These are phyloP conservation scores for Theropithecus gelada DNA, from an alignment of 2,113 vertebrate species.

Conservation along the genomic window DNA sequence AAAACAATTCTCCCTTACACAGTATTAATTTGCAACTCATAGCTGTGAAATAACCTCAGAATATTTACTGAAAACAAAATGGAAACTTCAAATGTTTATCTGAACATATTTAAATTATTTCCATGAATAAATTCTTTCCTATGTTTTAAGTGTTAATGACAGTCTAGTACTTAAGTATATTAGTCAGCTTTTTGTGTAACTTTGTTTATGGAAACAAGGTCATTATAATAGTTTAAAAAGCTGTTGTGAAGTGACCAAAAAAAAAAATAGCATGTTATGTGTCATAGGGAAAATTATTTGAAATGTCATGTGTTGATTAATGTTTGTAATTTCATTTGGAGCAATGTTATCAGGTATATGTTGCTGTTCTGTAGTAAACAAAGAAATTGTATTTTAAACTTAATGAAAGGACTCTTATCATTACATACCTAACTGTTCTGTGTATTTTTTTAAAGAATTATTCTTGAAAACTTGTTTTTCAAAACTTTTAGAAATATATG, in stretches of 20 bases:
- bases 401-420: constrained; percentile 34
- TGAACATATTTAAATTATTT: constrained; percentile 36
- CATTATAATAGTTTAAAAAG: constrained; percentile 40
- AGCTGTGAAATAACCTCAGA: constrained; percentile 7
- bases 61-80: constrained; percentile 29
- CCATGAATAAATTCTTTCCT: constrained; percentile 17
- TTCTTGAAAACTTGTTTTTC: constrained; percentile 1
- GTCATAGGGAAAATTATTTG: constrained; percentile 19
- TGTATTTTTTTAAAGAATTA: neutral
- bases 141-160: constrained; percentile 20
- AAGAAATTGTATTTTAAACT: constrained; percentile 32
- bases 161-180: constrained; percentile 37
- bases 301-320: constrained; percentile 53
- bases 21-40: constrained; percentile 38
- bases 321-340: neutral
- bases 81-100: constrained; percentile 27
- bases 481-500: constrained; percentile 28
- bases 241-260: neutral
- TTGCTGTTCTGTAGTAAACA: neutral
- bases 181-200: neutral
- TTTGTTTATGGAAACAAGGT: constrained; percentile 40
- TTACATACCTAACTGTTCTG: constrained; percentile 13
- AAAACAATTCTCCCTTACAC: neutral
- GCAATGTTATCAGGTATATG: constrained; percentile 49
- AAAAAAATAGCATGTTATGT: neutral